Conservation (phyloP, 2,888 invertebrate genomes). For the Chrysolina oricalcia region DNA sequence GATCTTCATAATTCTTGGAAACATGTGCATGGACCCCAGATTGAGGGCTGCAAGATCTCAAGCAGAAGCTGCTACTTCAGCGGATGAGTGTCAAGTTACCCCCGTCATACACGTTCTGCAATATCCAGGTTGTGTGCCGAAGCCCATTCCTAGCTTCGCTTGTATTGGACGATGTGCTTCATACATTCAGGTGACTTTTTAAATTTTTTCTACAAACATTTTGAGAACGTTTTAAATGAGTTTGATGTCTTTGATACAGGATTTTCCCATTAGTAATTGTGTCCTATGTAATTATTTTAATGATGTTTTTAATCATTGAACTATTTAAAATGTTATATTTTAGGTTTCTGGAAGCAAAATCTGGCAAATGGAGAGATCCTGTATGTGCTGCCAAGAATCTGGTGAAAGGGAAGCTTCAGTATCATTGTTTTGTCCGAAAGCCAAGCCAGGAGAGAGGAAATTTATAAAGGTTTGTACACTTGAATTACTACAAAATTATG, state of each 20-base stretch:
- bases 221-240: too few relatives aligned
- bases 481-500: not conserved
- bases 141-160: constrained; percentile 94
- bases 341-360: constrained; percentile 96
- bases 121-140: constrained; percentile 93
- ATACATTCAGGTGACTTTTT: constrained; percentile 85
- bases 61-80: constrained; percentile 68
- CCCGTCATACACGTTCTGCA: constrained; percentile 93
- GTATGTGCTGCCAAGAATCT: constrained; percentile 96
- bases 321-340: constrained; percentile 29
- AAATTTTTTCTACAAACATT: too few relatives aligned
- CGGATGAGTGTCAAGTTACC: constrained; percentile 91
- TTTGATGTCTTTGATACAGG: too few relatives aligned
- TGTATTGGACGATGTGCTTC: constrained; percentile 93
- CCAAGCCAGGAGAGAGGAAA: constrained; percentile 88
- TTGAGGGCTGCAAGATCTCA: constrained; percentile 55
- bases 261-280: too few relatives aligned
- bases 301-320: not conserved
- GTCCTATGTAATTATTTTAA: not conserved
- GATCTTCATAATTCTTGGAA: constrained; percentile 62
- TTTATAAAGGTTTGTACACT: constrained; percentile 81
- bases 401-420: constrained; percentile 93
- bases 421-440: constrained; percentile 90
- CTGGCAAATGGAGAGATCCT: constrained; percentile 96
- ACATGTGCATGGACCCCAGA: constrained; percentile 68